These are phyloP conservation scores for Muscina levida DNA, from an alignment of 2,888 invertebrate genomes.

Conservation along the genomic window DNA sequence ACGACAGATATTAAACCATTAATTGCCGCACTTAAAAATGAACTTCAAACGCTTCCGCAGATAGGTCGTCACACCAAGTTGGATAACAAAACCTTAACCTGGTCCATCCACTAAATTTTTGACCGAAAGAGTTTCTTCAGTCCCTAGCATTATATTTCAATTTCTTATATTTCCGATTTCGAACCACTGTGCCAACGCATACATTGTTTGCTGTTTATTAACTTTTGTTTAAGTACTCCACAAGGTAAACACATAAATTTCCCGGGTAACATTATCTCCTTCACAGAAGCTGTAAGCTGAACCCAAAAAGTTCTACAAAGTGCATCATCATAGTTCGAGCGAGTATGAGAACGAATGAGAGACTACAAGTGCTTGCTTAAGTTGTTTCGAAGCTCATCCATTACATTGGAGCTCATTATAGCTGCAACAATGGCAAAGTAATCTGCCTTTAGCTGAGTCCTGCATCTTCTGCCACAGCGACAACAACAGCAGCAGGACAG, in stretches of 20 bases:
- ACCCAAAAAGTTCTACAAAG: constrained; percentile 29
- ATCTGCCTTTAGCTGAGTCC: background rate
- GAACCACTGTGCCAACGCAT: background rate
- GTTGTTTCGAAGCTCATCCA: constrained; percentile 14
- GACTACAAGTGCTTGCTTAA: constrained; percentile 4
- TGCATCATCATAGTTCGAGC: constrained; percentile 4
- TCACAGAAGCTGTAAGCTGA: background rate
- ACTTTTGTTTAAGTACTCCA: constrained; percentile 24
- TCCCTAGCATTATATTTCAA: too few relatives aligned
- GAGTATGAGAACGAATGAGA: too few relatives aligned
- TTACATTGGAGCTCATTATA: constrained; percentile 25
- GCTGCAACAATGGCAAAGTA: constrained; percentile 17
- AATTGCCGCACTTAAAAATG: too few relatives aligned
- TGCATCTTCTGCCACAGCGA: background rate
- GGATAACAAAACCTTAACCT: too few relatives aligned
- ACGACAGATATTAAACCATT: too few relatives aligned
- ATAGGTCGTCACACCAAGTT: too few relatives aligned
- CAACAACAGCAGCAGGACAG: constrained; percentile 1
- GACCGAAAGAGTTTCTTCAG: too few relatives aligned
- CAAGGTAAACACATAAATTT: constrained; percentile 39
- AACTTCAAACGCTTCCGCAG: too few relatives aligned
- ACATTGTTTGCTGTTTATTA: constrained; percentile 24
- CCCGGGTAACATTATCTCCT: constrained; percentile 22
- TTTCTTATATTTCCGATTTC: too few relatives aligned
- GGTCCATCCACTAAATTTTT: too few relatives aligned